Conservation (phyloP, 2,888 invertebrate genomes). For the Apamea monoglypha region DNA sequence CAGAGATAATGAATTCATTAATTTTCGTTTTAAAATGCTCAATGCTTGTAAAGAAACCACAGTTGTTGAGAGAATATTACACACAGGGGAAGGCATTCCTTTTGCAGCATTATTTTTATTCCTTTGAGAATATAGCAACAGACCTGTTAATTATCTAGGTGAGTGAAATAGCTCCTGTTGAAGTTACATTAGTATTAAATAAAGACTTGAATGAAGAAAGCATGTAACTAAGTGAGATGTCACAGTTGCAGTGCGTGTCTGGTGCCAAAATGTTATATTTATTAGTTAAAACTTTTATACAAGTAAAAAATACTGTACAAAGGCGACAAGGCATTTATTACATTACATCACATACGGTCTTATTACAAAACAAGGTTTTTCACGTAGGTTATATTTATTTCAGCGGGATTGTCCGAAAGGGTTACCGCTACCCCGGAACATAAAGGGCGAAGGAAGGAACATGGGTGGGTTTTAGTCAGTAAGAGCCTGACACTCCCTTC, state of each 20-base stretch:
- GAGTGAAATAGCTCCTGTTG: constrained; percentile 1
- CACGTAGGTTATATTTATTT: too few species aligned
- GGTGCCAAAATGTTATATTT: not conserved
- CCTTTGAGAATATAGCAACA: constrained; percentile 1
- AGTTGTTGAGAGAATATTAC: constrained; percentile 7
- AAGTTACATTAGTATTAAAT: constrained; percentile 6
- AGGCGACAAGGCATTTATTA: too few species aligned
- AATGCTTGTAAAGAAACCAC: not conserved
- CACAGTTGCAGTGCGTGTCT: not conserved
- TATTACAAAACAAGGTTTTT: not conserved
- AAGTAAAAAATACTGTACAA: too few species aligned
- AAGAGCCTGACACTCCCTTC: too few species aligned
- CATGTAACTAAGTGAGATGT: not conserved
- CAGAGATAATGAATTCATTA: not conserved
- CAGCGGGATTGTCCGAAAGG: too few species aligned
- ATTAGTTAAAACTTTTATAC: too few species aligned
- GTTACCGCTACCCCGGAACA: too few species aligned
- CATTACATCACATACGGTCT: not conserved
- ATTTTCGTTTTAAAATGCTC: not conserved
- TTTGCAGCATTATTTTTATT: constrained; percentile 15
- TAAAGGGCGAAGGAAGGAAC: too few species aligned
- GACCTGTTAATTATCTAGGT: constrained; percentile 6
- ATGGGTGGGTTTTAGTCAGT: too few species aligned
- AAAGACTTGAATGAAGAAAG: not conserved
- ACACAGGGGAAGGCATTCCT: not conserved